Base-by-base conservation (phyloP, 1,140 invertebrate species). In the Coelopa frigida region DNA sequence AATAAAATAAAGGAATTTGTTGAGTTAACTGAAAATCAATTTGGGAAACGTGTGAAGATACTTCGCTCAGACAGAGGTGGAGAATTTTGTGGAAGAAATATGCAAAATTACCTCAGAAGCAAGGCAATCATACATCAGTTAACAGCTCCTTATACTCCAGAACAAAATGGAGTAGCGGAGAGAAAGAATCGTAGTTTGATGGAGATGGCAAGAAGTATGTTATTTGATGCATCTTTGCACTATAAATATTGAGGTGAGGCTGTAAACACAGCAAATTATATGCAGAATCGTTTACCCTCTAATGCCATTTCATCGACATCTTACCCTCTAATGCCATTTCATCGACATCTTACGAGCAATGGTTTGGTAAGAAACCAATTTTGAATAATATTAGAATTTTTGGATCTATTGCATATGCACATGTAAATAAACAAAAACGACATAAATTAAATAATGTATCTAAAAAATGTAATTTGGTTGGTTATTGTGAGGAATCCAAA, bases 81-180 rank as follows among this genome's bases (percentile, higher is more conserved):
- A 6, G 57, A 61, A 38, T 62, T 44, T 33, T 14, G 45, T 1
- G 56, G 53, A 24, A 8, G 39, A 31, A 11, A 51, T 5, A 44
- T 66, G 8, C 39, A 31, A n/a, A n/a, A n/a, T n/a, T n/a, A n/a
- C n/a, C n/a, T n/a, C n/a, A 18, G 6, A 26, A 17, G 48, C 29
- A 33, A 23, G 18, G 55, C 52, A 5, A 54, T 59, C 12, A 20
- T 46, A 12, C 55, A 57, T 46, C 59, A 44, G 44, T 23, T 22
- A 14, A 59, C 59, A 0, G 49, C 53, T 5, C 47, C 58, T 1
- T 69, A 70, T 48, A 64, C 53, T 24, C 59, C 60, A 5, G 50
- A 72, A 44, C 53, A 59, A 42, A 72, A 72, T 51, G 66, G 68
- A 5, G 43, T 56, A 8, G 57, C 57, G 14, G 69, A 73, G 20